These are phyloP conservation scores for Torymus tubicola DNA, from an alignment of 2,888 invertebrate genomes.

Conservation along the genomic window DNA sequence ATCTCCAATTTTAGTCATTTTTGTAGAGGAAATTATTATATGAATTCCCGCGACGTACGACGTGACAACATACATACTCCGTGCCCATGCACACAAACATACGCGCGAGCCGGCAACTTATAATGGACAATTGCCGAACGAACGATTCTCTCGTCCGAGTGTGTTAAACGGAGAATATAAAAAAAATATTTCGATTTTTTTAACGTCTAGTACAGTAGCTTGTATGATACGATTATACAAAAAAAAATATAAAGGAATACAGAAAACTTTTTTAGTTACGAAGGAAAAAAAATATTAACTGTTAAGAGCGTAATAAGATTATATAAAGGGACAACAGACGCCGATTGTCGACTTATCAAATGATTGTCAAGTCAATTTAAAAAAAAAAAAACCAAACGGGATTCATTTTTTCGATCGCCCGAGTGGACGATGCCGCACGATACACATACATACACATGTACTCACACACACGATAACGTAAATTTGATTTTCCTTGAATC, in stretches of 20 bases:
- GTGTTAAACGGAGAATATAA: neutral
- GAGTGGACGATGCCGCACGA: conserved; percentile 6
- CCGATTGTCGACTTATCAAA: conserved; percentile 29
- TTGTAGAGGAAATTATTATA: neutral
- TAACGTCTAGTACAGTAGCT: conserved; percentile 37
- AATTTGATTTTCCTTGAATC: neutral
- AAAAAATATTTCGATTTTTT: conserved; percentile 43
- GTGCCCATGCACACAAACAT: neutral
- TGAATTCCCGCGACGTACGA: neutral
- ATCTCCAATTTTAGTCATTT: conserved; percentile 27
- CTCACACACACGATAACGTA: neutral
- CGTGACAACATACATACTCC: no score
- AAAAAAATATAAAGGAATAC: neutral
- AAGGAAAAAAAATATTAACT: conserved; percentile 2
- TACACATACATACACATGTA: no score
- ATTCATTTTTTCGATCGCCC: conserved; percentile 29
- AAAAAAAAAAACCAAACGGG: conserved; percentile 21
- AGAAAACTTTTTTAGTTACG: conserved; percentile 42
- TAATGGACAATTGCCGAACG: neutral
- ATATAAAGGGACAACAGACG: conserved; percentile 15
- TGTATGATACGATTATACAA: conserved; percentile 33
- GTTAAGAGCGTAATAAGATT: conserved; percentile 31
- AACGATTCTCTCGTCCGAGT: conserved; percentile 24
- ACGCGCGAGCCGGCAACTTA: neutral
- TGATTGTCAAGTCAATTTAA: conserved; percentile 42